Base-by-base conservation (phyloP, 2,888 invertebrate species). In the Andricus curvator region DNA sequence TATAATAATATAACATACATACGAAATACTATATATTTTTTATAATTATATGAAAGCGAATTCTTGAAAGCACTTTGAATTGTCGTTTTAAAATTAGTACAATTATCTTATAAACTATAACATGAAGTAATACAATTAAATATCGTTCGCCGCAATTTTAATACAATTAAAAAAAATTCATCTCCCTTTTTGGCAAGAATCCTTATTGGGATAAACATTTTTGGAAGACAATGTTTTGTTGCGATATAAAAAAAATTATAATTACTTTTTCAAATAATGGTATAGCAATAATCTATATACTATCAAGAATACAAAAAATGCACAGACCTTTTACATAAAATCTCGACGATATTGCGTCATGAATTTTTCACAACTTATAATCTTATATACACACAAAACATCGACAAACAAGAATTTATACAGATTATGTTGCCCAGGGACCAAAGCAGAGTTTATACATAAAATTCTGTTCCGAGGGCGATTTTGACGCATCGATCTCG, bases 321-420 rank as follows among this genome's bases (percentile, higher is more conserved):
- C 44, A 48, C 22, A 25, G 5, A 65, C 3, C 9, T 22, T 60
- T n/a, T 15, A 4, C 17, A 41, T 4, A 22, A 65, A 78, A 51
- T 48, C n/a, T 62, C 22, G 44, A 44, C 15, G 22, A 2, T 41
- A 25, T 29, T 51, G 29, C 60, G 44, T 77, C 44, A 22, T 29
- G 11, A 65, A 65, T 74, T 82, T 76, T 65, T 65, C 25, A 41
- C 65, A 56, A 48, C 48, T 70, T 66, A 60, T 22, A 65, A 29
- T 44, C 60, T 48, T 84, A 82, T 84, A 82, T 84, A 85, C 80
- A 86, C 78, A 82, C 37, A 80, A 64, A 80, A 82, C 66, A 78
- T 82, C 41, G 74, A 83, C 76, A 60, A 82, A 80, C 80, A 81
- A 85, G 77, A 87, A 85, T 87, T 86, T 87, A 87, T 86, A 87